Conservation (phyloP, 2,113 vertebrate species). For the Gobio gobio region DNA sequence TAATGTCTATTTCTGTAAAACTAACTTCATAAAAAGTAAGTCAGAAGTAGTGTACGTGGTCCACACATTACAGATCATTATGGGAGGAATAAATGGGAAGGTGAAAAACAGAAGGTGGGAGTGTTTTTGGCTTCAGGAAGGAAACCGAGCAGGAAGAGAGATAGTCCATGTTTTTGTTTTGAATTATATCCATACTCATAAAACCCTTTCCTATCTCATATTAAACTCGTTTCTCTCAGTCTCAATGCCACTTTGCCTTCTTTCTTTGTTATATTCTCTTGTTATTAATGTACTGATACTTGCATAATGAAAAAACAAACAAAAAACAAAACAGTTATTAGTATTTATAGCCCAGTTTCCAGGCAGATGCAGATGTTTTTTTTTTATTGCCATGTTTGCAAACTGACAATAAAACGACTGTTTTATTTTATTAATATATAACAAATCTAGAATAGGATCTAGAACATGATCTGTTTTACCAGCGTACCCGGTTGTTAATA, state of each 20-base stretch:
- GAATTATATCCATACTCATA: slow-evolving; percentile 9
- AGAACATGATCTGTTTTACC: slow-evolving; percentile 6
- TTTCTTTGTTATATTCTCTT: slow-evolving; percentile 28
- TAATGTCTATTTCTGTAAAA: not conserved
- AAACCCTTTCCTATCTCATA: not conserved
- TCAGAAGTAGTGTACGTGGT: not conserved
- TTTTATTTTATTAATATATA: not conserved
- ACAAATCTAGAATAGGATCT: not conserved
- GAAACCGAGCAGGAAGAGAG: slow-evolving; percentile 13
- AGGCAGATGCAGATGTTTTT: not conserved
- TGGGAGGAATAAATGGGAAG: not conserved
- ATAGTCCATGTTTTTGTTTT: slow-evolving; percentile 7
- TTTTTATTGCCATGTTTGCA: not conserved
- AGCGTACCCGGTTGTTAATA: not conserved
- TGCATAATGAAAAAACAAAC: slow-evolving; percentile 45
- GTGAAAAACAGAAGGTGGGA: slow-evolving; percentile 22
- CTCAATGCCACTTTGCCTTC: not conserved
- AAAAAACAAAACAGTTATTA: slow-evolving; percentile 1
- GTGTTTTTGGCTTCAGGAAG: slow-evolving; percentile 17
- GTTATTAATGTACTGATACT: slow-evolving; percentile 31
- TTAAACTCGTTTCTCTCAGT: not conserved
- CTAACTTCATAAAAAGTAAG: not conserved
- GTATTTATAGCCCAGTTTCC: slow-evolving; percentile 19
- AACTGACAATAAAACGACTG: not conserved
- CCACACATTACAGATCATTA: not conserved